phyloP scores from a whole-genome alignment of 2,113 vertebrate genomes.

The Sphaerodactylus townsendi region DNA sequence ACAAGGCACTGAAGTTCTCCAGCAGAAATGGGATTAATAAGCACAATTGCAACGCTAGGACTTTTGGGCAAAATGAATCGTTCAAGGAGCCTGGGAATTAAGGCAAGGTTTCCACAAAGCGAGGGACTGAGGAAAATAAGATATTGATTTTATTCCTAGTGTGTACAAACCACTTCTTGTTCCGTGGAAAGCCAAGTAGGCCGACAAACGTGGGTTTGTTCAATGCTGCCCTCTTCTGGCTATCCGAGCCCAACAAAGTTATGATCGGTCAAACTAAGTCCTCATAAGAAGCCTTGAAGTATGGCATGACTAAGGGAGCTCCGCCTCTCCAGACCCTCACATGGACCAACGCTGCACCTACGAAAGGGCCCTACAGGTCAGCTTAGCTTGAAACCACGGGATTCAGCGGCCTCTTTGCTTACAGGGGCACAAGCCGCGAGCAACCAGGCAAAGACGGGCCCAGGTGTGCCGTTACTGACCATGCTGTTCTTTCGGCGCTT shows the following conservation, averaged over 20 bases:
- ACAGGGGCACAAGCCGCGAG: background rate
- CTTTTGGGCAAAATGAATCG: background rate
- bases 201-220: background rate
- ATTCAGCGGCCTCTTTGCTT: background rate
- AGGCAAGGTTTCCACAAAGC: background rate
- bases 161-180: background rate
- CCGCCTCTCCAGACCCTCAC: too few species aligned
- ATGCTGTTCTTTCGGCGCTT: too few species aligned
- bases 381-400: background rate
- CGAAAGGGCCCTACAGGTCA: background rate
- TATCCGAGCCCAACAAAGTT: background rate
- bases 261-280: background rate
- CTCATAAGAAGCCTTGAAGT: too few species aligned
- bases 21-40: background rate
- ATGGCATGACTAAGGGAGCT: background rate
- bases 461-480: too few species aligned
- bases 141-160: background rate
- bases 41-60: background rate
- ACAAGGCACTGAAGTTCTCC: background rate
- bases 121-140: background rate
- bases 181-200: background rate
- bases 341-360: too few species aligned
- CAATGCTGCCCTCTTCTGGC: slow-evolving; percentile 75
- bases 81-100: background rate
- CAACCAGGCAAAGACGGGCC: background rate